Base-by-base conservation (phyloP, 1,140 invertebrate genomes). In the Lepidurus couesii region DNA sequence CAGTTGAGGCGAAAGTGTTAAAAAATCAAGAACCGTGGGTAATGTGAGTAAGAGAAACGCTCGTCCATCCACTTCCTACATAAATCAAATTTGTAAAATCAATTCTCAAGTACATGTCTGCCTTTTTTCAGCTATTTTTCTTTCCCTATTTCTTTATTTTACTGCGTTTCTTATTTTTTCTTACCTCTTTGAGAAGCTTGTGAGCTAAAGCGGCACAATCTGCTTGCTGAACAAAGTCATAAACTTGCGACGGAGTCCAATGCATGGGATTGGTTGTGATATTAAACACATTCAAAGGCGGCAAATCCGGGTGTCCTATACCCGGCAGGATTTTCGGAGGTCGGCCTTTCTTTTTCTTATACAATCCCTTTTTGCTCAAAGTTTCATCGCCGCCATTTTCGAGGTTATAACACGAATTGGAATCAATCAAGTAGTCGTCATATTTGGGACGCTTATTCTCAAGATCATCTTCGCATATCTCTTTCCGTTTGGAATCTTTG, bases 1-100 rank as follows among this genome's bases (percentile, higher is more conserved):
- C 44, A 75, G 24, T 43, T 79, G 73, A 73, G 44, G 47, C 44
- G 44, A 45, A 75, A 79, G 73, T 10, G 78, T 79, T 44, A 79
- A 34, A 44, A 74, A 79, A 24, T 79, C 74, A 43, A 79, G 34
- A 34, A 79, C 53, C 10, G 65, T 74, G 42, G 78, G 43, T n/a
- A 74, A 75, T 26, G 74, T 44, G 13, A 79, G 78, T 7, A 79
- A 24, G 10, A 79, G 42, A 42, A 79, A 74, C 2, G 78, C 74
- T 7, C 26, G 26, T 8, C 78, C 78, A 34, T 79, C 78, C 42
- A 79, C 74, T 42, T 75, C 74, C 42, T 75, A 75, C 7, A 26
- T 42, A 10, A 78, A 42, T 21, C 53, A 65, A 65, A 65, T 21
- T 65, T 65, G 53, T 21, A 5, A 65, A 65, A 65, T 65, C 53